phyloP scores from a whole-genome alignment of 2,113 vertebrate species.

The Otocyon megalotis region DNA sequence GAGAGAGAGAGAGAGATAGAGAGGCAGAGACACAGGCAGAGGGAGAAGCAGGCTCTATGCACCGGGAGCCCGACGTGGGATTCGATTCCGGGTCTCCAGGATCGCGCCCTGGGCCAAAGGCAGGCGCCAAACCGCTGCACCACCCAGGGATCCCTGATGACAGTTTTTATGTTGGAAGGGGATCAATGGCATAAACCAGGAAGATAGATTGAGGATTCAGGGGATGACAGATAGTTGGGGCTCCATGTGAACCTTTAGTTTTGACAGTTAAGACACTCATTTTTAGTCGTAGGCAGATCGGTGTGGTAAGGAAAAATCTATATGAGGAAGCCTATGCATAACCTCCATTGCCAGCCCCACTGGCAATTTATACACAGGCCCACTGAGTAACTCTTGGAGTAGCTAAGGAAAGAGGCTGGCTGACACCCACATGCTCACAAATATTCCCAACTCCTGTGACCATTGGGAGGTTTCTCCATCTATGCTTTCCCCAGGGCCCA shows the following conservation, averaged over 20 bases:
- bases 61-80: no score
- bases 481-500: not conserved
- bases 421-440: not conserved
- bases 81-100: no score
- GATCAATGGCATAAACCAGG: not conserved
- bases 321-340: not conserved
- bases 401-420: not conserved
- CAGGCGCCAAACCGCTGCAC: no score
- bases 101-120: no score
- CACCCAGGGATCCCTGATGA: no score
- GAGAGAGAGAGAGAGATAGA: no score
- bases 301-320: not conserved
- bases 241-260: not conserved
- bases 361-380: not conserved
- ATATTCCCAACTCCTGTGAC: not conserved
- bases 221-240: not conserved
- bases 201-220: not conserved
- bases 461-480: not conserved
- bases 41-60: no score
- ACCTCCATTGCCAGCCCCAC: not conserved
- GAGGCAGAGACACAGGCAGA: no score
- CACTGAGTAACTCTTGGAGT: not conserved
- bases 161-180: not conserved
- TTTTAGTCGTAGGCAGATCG: not conserved
- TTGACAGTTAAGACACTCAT: not conserved